Percentiles rank a stretch among this genome's conserved stretches.
These are phyloP conservation scores for Melitaea cinxia DNA, from an alignment of 1,140 invertebrate species.

Conservation along the genomic window DNA sequence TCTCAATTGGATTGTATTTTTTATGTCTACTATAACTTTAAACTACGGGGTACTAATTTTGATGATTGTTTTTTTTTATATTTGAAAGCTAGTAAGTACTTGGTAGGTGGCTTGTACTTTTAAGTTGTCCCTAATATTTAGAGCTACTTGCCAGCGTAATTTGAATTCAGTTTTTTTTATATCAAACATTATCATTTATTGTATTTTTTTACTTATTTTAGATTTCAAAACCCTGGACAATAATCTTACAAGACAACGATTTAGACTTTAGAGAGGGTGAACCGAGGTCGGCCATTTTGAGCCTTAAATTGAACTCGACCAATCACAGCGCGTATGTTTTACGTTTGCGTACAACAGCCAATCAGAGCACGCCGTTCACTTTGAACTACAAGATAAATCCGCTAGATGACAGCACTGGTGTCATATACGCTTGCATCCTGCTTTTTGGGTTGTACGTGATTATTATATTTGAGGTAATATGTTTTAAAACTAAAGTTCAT, in stretches of 20 bases:
- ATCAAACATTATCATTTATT: background rate
- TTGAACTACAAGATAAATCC: conserved; percentile 85
- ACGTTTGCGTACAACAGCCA: conserved; percentile 44
- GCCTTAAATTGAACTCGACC: conserved; percentile 25
- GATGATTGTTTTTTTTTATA: no score
- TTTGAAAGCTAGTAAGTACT: no score
- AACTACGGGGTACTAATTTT: no score
- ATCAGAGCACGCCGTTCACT: conserved; percentile 83
- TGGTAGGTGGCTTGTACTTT: no score
- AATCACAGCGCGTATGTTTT: conserved; percentile 34
- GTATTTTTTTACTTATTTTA: conserved; percentile 31
- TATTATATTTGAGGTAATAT: conserved; percentile 92
- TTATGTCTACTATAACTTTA: no score
- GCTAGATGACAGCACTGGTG: conserved; percentile 85
- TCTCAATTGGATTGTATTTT: no score
- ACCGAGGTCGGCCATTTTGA: conserved; percentile 35
- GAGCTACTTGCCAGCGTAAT: no score
- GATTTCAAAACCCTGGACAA: conserved; percentile 37
- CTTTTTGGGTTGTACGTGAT: conserved; percentile 89
- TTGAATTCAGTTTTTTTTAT: background rate
- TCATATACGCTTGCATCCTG: conserved; percentile 88
- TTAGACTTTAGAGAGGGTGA: conserved; percentile 53
- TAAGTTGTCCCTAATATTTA: no score
- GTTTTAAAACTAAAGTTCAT: no score
- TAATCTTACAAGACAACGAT: conserved; percentile 45